Evolutionary conservation across 2,113 vertebrate genomes (phyloP).

Genomic region (Malaclemys terrapin): DNA sequence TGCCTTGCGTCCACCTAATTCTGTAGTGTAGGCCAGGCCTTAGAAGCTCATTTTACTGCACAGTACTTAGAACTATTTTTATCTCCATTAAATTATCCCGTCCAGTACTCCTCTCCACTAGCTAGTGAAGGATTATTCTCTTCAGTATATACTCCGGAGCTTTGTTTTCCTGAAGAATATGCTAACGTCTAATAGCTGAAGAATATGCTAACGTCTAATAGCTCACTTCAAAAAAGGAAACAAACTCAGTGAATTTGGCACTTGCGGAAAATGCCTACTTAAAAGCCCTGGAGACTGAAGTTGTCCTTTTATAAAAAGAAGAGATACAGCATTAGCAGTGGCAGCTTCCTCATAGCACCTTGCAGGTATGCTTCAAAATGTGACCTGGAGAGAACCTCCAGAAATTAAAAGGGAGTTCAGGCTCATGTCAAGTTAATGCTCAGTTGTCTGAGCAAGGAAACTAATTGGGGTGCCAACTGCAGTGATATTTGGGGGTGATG

Average conservation of each 20-base stretch:
- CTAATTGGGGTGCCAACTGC: not conserved
- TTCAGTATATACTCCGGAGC: not conserved
- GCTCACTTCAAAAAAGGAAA: not conserved
- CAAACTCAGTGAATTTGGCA: not conserved
- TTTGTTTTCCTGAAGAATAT: not conserved
- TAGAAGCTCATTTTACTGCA: not conserved
- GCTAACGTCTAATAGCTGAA: not conserved
- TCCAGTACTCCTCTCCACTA: not conserved
- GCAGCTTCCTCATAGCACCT: accelerated
- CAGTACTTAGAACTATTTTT: not conserved
- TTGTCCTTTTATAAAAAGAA: not conserved
- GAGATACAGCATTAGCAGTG: not conserved
- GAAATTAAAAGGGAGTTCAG: not conserved
- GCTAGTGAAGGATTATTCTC: not conserved
- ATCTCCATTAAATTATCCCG: not conserved
- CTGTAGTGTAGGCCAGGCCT: not conserved
- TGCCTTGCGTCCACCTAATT: not conserved
- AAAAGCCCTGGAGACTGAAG: not conserved
- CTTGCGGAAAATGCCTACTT: not conserved
- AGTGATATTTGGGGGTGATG: accelerated
- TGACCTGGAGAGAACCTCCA: not conserved
- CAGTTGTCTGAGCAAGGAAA: not conserved
- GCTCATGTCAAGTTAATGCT: not conserved
- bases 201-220: not conserved
- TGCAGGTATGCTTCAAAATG: not conserved